A percentile compares a stretch with the other conserved stretches of the same genome.
Conservation (phyloP, 2,888 invertebrate species). For the Drosophila kuntzei region DNA sequence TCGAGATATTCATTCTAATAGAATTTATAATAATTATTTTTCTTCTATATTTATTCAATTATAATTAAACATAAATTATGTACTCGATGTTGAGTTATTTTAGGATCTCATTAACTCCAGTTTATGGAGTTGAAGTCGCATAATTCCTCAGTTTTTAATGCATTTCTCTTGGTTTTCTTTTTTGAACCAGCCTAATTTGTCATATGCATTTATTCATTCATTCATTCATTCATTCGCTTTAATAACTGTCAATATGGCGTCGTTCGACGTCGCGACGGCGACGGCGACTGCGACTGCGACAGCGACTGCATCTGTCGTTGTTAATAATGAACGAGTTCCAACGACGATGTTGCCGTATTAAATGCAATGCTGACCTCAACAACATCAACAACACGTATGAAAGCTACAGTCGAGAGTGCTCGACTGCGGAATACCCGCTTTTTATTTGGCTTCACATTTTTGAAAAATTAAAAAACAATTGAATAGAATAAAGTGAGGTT, state of each 20-base stretch:
- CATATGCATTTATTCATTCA: constrained; percentile 40
- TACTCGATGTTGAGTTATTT: no score
- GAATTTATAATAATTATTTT: no score
- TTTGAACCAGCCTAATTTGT: constrained; percentile 26
- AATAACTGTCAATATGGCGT: constrained; percentile 56
- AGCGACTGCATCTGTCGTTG: constrained; percentile 32
- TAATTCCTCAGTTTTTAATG: no score
- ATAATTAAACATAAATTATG: no score
- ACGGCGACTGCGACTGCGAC: constrained; percentile 17
- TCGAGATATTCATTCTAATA: no score
- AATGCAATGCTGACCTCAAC: constrained; percentile 58
- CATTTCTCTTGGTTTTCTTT: not conserved
- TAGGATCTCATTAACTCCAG: no score
- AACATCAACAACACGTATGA: constrained; percentile 37
- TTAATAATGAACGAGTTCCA: constrained; percentile 68
- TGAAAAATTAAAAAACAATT: no score
- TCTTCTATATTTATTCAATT: no score
- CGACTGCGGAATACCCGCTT: not conserved
- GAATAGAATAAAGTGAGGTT: no score
- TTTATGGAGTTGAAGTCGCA: no score
- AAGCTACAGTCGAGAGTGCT: not conserved
- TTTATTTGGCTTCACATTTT: no score
- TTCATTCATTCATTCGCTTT: constrained; percentile 39
- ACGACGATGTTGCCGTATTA: constrained; percentile 55
- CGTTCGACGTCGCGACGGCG: constrained; percentile 13